Evolutionary conservation across 2,888 invertebrate species (phyloP), one percentile per base, ranked within the genome.

Genomic region (Scelioninae gen. 2): DNA sequence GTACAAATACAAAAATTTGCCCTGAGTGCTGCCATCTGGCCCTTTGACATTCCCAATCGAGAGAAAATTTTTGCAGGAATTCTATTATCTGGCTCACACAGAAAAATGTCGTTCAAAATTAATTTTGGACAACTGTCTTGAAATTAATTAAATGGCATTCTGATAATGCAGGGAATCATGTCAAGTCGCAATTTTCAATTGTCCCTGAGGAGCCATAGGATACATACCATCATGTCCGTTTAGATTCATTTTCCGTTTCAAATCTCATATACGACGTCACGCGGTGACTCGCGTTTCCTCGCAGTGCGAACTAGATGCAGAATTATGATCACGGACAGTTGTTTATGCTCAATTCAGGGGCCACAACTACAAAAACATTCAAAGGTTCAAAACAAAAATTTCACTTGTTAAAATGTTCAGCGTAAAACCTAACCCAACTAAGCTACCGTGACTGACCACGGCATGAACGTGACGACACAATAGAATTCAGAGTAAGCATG

Each of bases 171-270:
- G n/a, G n/a, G n/a, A n/a, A n/a, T n/a, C n/a, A n/a, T n/a, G n/a
- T n/a, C n/a, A n/a, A n/a, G n/a, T n/a, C n/a, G n/a, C n/a, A n/a
- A n/a, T n/a, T n/a, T 16, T 50, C 22, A 25, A 57, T 28, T 28
- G 25, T 16, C 37, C 4, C 39, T 43, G 37, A 43, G 35, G 18
- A 46, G 46, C 68, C 64, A 73, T 76, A 57, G 88, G 88, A 88
- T 90, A 90, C 87, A 93, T 94, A 92, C 96, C 96, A 92, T 95
- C 95, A 94, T 95, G 95, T 90, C 94, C 94, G 92, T 93, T 95
- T 94, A 95, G 94, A 92, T 93, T 95, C 95, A 95, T 95, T 92
- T 91, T 91, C 83, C 82, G 83, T 85, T 82, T 84, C 83, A 81
- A 86, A 82, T 86, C 80, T 86, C 86, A 86, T 86, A 85, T 84